phyloP scores from a whole-genome alignment of 2,797 vertebrate species.

The Acrossocheilus fasciatus region DNA sequence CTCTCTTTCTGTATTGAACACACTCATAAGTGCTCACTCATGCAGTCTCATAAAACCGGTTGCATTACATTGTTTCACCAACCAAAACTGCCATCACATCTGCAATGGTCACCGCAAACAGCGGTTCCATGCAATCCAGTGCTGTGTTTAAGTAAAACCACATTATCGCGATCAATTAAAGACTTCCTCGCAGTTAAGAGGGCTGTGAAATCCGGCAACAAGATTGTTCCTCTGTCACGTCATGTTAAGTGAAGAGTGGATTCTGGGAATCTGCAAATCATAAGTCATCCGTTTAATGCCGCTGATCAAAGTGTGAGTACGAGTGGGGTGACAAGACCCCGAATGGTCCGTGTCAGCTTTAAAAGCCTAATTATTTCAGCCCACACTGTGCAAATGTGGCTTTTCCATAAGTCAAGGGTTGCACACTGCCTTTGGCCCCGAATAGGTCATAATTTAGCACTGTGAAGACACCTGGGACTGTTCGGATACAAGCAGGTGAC shows the following conservation, averaged over 20 bases:
- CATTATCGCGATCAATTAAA: slow-evolving; percentile 51
- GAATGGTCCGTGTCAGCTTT: slow-evolving; percentile 34
- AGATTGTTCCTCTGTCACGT: neutral
- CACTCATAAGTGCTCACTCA: neutral
- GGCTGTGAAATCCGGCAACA: slow-evolving; percentile 51
- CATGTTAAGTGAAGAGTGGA: slow-evolving; percentile 39
- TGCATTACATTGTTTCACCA: neutral
- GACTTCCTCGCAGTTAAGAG: slow-evolving; percentile 17
- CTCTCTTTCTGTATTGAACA: neutral
- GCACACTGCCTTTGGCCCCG: slow-evolving; percentile 10
- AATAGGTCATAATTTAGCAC: slow-evolving; percentile 20
- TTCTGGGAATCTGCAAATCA: slow-evolving; percentile 23
- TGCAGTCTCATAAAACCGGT: neutral
- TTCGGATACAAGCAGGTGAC: slow-evolving; percentile 10
- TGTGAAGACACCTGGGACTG: neutral
- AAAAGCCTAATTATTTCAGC: slow-evolving; percentile 40
- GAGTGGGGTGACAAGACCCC: slow-evolving; percentile 31
- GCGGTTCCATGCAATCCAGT: slow-evolving; percentile 8
- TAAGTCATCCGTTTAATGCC: slow-evolving; percentile 18
- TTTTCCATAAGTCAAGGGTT: slow-evolving; percentile 33
- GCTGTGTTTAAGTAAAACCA: slow-evolving; percentile 24
- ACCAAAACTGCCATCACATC: slow-evolving; percentile 1
- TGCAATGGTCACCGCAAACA: neutral
- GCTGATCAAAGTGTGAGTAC: slow-evolving; percentile 43
- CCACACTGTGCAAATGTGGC: neutral